Percentiles rank a stretch among this genome's conserved stretches.
Evolutionary conservation across 2,113 vertebrate genomes (phyloP).

Genomic region (Phalacrocorax carbo): DNA sequence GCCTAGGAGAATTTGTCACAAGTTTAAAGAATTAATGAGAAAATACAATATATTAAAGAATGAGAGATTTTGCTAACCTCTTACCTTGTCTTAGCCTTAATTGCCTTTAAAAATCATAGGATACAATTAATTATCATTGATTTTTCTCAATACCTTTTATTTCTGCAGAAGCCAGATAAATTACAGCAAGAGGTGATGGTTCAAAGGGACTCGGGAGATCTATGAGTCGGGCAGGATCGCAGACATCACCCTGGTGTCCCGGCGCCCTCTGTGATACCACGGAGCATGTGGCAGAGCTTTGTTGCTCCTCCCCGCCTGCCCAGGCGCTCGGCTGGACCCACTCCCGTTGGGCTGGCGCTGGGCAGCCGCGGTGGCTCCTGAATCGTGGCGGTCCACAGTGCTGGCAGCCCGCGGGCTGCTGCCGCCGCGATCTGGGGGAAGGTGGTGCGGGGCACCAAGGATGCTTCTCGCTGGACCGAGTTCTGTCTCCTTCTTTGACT

Average conservation of each 20-base stretch:
- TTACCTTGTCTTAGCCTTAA: slow-evolving; percentile 67
- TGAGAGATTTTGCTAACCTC: slow-evolving; percentile 62
- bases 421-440: rapidly evolving
- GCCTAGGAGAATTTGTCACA: slow-evolving; percentile 62
- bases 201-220: neutral
- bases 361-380: rapidly evolving
- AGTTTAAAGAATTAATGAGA: slow-evolving; percentile 63
- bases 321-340: rapidly evolving
- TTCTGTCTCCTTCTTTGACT: neutral
- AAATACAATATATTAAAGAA: slow-evolving; percentile 65
- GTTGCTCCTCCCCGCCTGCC: neutral
- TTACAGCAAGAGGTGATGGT: neutral
- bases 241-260: neutral
- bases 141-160: slow-evolving; percentile 49
- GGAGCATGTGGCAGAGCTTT: neutral
- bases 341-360: rapidly evolving
- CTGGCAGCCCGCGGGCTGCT: neutral
- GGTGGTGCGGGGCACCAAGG: neutral
- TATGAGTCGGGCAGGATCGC: neutral
- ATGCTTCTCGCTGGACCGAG: neutral
- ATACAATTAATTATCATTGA: slow-evolving; percentile 64
- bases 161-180: slow-evolving; percentile 9
- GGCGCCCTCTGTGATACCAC: neutral
- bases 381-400: neutral
- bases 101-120: slow-evolving; percentile 58